phyloP scores from a whole-genome alignment of 2,888 invertebrate species.

The Uloborus plumipes region DNA sequence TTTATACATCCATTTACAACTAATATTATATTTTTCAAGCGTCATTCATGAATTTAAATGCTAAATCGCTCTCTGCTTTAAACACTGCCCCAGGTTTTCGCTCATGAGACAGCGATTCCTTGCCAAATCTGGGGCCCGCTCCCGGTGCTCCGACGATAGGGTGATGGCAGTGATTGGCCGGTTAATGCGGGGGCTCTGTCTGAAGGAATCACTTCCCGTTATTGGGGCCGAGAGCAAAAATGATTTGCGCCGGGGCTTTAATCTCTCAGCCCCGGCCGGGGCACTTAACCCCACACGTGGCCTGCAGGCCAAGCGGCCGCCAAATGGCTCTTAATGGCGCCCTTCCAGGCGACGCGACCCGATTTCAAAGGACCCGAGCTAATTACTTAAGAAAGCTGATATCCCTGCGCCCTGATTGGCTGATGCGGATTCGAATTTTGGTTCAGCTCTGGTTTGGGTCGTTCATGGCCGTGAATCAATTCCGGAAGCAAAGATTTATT shows the following conservation, averaged over 20 bases:
- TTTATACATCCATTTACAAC: too few species aligned
- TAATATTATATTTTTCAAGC: too few species aligned
- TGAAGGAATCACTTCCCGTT: conserved; percentile 58
- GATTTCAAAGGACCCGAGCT: not conserved
- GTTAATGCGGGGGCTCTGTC: conserved; percentile 48
- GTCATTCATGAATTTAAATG: too few species aligned
- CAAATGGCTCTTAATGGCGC: conserved; percentile 30
- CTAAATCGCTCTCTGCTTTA: too few species aligned
- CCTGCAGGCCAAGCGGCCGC: conserved; percentile 52
- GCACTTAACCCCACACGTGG: conserved; percentile 63
- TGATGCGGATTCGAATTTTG: too few species aligned
- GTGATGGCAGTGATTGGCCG: conserved; percentile 63
- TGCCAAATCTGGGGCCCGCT: conserved; percentile 31
- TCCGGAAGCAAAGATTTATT: too few species aligned
- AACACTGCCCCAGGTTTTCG: too few species aligned
- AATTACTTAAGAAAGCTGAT: conserved; percentile 2
- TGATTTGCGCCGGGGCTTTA: conserved; percentile 34
- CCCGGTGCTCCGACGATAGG: conserved; percentile 44
- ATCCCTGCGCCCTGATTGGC: too few species aligned
- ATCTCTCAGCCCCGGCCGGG: not conserved
- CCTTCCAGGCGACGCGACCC: not conserved
- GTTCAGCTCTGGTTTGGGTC: too few species aligned
- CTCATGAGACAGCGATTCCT: not conserved
- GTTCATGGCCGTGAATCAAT: too few species aligned
- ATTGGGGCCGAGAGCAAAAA: conserved; percentile 43